Evolutionary conservation across 1,140 invertebrate species (phyloP).

Genomic region (Nephila pilipes): DNA sequence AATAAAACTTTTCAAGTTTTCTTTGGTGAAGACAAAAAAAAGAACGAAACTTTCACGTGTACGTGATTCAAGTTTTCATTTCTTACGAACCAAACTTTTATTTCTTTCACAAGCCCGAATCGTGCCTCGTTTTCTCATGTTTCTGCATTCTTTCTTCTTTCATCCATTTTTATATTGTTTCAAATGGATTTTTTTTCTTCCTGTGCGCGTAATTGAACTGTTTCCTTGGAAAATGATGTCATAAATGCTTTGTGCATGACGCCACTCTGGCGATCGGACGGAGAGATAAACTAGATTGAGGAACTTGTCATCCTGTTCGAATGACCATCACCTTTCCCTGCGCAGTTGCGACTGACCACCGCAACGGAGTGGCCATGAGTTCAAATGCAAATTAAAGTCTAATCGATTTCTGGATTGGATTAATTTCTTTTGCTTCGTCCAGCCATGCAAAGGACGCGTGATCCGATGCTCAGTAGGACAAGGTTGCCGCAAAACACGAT

Average conservation of each 20-base stretch:
- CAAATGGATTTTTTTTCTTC: background rate
- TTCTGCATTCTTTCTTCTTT: too few relatives aligned
- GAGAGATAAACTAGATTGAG: background rate
- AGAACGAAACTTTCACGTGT: too few relatives aligned
- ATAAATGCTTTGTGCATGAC: background rate
- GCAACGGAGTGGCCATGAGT: slow-evolving; percentile 1
- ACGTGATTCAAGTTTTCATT: too few relatives aligned
- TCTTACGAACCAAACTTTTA: too few relatives aligned
- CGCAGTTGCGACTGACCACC: background rate
- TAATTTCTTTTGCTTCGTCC: background rate
- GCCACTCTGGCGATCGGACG: too few relatives aligned
- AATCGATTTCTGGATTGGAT: slow-evolving; percentile 27
- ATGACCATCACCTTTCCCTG: background rate
- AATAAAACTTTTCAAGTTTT: too few relatives aligned
- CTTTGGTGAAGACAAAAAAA: too few relatives aligned
- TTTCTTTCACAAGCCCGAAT: too few relatives aligned
- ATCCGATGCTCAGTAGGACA: background rate
- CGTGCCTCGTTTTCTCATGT: too few relatives aligned
- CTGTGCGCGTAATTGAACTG: background rate
- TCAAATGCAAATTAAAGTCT: slow-evolving; percentile 6
- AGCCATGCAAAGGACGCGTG: background rate
- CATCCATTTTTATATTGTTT: background rate
- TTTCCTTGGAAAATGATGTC: background rate
- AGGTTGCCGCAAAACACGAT: slow-evolving; percentile 9
- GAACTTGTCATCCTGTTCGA: background rate